phyloP scores from a whole-genome alignment of 2,113 vertebrate species.

The Antechinus flavipes region DNA sequence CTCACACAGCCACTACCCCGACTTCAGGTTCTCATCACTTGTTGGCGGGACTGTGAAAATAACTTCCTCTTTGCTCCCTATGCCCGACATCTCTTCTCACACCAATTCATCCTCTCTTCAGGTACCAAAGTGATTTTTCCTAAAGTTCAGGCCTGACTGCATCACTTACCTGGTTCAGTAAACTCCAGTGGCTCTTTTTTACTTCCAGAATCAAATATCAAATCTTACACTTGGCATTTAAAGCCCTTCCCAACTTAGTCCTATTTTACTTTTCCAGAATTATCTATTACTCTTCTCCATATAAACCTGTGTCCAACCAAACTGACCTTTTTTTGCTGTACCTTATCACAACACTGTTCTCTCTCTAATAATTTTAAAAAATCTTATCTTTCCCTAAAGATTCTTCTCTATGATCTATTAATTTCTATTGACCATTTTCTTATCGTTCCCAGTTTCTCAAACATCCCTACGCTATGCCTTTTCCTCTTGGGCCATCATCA shows the following conservation, averaged over 20 bases:
- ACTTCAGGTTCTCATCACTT: not conserved
- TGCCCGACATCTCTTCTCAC: not conserved
- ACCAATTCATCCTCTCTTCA: not conserved
- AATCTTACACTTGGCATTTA: not conserved
- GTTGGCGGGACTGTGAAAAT: not conserved
- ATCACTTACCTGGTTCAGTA: not conserved
- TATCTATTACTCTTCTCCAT: not conserved
- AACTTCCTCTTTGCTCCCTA: not conserved
- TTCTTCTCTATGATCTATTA: too few species aligned
- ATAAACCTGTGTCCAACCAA: not conserved
- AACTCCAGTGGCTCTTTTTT: not conserved
- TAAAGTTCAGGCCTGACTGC: not conserved
- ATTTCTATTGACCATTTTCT: too few species aligned
- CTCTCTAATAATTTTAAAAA: too few species aligned
- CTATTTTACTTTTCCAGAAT: not conserved
- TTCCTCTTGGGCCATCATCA: not conserved
- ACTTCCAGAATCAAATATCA: not conserved
- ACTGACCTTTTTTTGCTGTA: not conserved
- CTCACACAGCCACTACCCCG: not conserved
- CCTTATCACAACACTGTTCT: not conserved
- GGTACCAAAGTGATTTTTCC: not conserved
- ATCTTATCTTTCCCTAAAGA: too few species aligned
- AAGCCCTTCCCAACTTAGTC: not conserved
- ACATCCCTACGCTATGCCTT: not conserved
- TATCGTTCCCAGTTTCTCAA: not conserved